phyloP scores from a whole-genome alignment of 2,888 invertebrate genomes.

The Bellardia pandia region DNA sequence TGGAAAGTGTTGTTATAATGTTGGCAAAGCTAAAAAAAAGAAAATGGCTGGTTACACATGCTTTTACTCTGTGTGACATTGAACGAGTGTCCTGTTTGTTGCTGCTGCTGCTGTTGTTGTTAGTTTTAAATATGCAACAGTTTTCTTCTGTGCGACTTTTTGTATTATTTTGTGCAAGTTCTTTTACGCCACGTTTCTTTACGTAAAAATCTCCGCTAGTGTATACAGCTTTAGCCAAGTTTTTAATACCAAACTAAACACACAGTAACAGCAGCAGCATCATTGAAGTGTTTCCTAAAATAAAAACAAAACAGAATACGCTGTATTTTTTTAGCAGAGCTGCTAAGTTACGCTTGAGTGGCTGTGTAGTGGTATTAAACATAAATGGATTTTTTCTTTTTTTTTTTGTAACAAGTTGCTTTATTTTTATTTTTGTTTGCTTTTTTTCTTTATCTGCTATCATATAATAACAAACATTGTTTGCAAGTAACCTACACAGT shows the following conservation, averaged over 20 bases:
- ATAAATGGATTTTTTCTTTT: constrained; percentile 70
- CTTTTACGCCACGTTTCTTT: constrained; percentile 13
- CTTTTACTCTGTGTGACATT: constrained; percentile 72
- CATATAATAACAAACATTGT: constrained; percentile 42
- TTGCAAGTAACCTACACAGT: constrained; percentile 36
- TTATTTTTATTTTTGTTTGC: not conserved
- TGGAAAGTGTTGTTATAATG: constrained; percentile 45
- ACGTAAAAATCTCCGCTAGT: constrained; percentile 39
- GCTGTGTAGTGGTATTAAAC: constrained; percentile 73
- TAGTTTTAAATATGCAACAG: constrained; percentile 69
- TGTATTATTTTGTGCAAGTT: constrained; percentile 10
- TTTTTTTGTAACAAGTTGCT: not conserved
- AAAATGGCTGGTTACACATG: constrained; percentile 40
- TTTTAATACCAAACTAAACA: constrained; percentile 59
- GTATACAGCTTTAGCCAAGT: constrained; percentile 47
- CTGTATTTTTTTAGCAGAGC: constrained; percentile 31
- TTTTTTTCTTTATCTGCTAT: constrained; percentile 19
- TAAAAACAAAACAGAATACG: not conserved
- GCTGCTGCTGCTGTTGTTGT: constrained; percentile 37
- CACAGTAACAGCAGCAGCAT: constrained; percentile 2
- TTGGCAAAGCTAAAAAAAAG: constrained; percentile 21
- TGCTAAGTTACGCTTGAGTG: constrained; percentile 70
- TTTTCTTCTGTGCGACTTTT: constrained; percentile 56
- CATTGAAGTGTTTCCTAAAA: constrained; percentile 31
- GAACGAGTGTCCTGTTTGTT: constrained; percentile 67